phyloP scores from a whole-genome alignment of 1,140 invertebrate species.

The Watersipora subatra region DNA sequence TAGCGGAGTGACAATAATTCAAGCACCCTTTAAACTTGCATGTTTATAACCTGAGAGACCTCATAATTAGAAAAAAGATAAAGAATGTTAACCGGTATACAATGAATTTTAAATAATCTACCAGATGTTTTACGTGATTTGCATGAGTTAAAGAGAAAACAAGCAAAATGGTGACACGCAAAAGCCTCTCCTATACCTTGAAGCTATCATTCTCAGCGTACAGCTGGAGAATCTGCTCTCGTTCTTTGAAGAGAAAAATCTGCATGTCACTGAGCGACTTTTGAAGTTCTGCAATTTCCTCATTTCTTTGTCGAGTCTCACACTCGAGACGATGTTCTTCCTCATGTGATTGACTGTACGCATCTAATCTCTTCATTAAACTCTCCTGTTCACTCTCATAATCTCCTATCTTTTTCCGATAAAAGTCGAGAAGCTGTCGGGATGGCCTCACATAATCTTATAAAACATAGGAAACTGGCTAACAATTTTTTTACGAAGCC shows the following conservation, averaged over 20 bases:
- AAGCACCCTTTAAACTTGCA: no score
- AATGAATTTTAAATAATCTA: no score
- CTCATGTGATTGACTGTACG: constrained; percentile 35
- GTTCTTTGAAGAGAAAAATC: constrained; percentile 37
- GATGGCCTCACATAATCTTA: constrained; percentile 37
- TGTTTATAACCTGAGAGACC: no score
- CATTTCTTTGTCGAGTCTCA: constrained; percentile 35
- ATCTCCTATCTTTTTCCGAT: constrained; percentile 39
- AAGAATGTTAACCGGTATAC: no score
- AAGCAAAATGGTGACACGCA: no score
- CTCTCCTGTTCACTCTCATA: constrained; percentile 39
- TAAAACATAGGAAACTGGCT: constrained; percentile 10
- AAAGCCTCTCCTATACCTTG: no score
- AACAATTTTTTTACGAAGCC: no score
- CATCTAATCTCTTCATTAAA: constrained; percentile 30
- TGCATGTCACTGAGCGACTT: constrained; percentile 42
- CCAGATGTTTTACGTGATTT: no score
- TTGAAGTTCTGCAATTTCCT: constrained; percentile 39
- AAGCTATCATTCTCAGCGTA: constrained; percentile 40
- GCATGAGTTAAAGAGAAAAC: no score
- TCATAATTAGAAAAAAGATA: no score
- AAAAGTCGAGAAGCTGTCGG: constrained; percentile 37
- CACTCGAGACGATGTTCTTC: constrained; percentile 38
- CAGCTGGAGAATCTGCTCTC: constrained; percentile 37
- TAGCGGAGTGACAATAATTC: no score